These are phyloP conservation scores for Epinotia nisella DNA, from an alignment of 2,888 invertebrate species.

Conservation along the genomic window DNA sequence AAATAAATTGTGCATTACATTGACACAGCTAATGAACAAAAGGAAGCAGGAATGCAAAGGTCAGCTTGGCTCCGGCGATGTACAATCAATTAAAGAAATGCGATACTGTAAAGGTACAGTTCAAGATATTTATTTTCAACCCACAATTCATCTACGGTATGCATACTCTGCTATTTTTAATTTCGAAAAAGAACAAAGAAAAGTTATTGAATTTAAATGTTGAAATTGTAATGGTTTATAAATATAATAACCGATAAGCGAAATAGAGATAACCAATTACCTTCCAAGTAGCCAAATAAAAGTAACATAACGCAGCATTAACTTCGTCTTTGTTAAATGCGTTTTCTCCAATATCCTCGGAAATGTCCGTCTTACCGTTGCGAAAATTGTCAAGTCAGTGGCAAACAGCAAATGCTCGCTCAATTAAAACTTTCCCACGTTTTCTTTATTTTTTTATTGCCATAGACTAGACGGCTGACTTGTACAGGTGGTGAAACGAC, in stretches of 20 bases:
- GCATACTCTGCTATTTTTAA: slow-evolving; percentile 31
- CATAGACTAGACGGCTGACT: too few species aligned
- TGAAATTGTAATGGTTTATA: slow-evolving; percentile 2
- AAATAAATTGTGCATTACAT: slow-evolving; percentile 64
- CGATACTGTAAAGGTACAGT: slow-evolving; percentile 48
- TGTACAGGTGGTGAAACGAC: too few species aligned
- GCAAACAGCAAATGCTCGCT: too few species aligned
- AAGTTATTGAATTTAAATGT: background rate
- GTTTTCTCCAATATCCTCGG: background rate
- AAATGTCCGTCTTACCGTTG: too few species aligned
- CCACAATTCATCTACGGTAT: slow-evolving; percentile 41
- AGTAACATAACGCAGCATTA: background rate
- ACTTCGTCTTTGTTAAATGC: background rate
- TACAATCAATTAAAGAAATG: slow-evolving; percentile 62
- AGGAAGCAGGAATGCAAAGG: slow-evolving; percentile 59
- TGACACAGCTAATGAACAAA: slow-evolving; percentile 69
- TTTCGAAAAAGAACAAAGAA: slow-evolving; percentile 15
- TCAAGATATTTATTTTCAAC: slow-evolving; percentile 43
- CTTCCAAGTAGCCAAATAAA: background rate
- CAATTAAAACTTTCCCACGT: too few species aligned
- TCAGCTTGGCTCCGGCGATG: slow-evolving; percentile 52
- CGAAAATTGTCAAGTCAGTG: too few species aligned
- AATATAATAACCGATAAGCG: background rate
- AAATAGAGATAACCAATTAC: background rate
- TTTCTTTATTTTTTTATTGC: background rate